Evolutionary conservation across 2,888 invertebrate genomes (phyloP).

Genomic region (Nomada lathburiana): DNA sequence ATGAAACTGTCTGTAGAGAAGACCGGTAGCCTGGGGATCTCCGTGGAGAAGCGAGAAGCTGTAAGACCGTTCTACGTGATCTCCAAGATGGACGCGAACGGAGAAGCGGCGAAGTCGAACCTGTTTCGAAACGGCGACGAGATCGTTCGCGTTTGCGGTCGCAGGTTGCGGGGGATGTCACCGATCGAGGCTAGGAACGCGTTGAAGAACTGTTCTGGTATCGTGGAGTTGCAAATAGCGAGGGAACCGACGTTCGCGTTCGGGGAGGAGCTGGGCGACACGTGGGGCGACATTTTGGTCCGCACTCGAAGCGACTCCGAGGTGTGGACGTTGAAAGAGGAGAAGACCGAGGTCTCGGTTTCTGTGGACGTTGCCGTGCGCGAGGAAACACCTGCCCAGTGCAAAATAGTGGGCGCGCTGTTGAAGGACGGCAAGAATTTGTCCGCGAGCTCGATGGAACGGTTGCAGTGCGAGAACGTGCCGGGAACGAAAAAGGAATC

Average conservation of each 20-base stretch:
- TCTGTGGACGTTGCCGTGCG: neutral
- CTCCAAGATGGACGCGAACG: constrained; percentile 74
- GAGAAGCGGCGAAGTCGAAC: constrained; percentile 81
- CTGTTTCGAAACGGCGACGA: constrained; percentile 86
- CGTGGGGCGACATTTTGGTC: constrained; percentile 74
- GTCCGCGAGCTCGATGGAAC: constrained; percentile 61
- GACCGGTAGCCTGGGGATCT: constrained; percentile 75
- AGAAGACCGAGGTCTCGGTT: neutral
- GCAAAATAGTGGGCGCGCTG: constrained; percentile 71
- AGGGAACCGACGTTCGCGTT: constrained; percentile 76
- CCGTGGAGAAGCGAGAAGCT: constrained; percentile 77
- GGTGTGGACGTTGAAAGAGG: constrained; percentile 74
- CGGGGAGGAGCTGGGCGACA: constrained; percentile 75
- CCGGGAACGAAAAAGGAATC: constrained; percentile 22
- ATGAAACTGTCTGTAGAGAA: constrained; percentile 74
- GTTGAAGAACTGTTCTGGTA: constrained; percentile 74
- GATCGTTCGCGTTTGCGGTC: constrained; percentile 86
- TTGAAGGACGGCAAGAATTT: constrained; percentile 74
- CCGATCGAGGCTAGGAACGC: constrained; percentile 76
- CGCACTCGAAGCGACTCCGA: constrained; percentile 76
- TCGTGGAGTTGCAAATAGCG: constrained; percentile 79
- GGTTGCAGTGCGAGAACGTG: constrained; percentile 47
- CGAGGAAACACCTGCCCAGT: constrained; percentile 42
- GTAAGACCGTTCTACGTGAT: constrained; percentile 79
- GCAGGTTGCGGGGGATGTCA: constrained; percentile 85